These are phyloP conservation scores for Chymomyza costata DNA, from an alignment of 1,140 invertebrate species.

Conservation along the genomic window DNA sequence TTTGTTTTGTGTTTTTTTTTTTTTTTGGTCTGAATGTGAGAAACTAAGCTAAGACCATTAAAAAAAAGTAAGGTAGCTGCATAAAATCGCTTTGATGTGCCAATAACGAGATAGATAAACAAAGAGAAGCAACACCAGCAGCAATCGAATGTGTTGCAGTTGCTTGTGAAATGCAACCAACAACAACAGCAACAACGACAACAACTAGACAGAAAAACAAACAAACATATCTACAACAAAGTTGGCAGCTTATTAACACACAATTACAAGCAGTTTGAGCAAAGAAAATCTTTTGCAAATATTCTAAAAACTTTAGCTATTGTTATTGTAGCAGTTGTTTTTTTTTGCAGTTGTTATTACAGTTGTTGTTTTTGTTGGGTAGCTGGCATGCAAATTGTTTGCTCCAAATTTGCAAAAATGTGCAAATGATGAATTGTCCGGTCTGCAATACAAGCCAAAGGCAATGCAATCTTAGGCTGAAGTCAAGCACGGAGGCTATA, in stretches of 20 bases:
- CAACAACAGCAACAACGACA: constrained; percentile 12
- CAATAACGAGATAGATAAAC: constrained; percentile 37
- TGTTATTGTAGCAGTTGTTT: constrained; percentile 17
- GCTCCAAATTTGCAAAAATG: constrained; percentile 9
- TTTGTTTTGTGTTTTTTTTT: too few species aligned
- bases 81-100: constrained; percentile 49
- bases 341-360: constrained; percentile 15
- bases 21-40: background rate
- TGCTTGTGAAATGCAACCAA: constrained; percentile 3
- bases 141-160: constrained; percentile 10
- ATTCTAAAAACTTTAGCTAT: too few species aligned
- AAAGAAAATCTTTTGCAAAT: constrained; percentile 6
- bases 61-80: constrained; percentile 18
- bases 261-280: constrained; percentile 56
- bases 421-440: constrained; percentile 31
- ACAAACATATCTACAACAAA: too few species aligned
- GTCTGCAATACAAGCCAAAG: background rate
- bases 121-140: constrained; percentile 37
- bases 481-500: too few species aligned
- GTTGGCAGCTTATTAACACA: constrained; percentile 59
- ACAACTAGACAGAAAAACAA: too few species aligned
- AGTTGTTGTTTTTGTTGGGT: too few species aligned
- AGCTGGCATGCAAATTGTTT: constrained; percentile 33
- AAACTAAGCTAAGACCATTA: constrained; percentile 28
- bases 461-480: constrained; percentile 19